Conservation (phyloP, 2,888 invertebrate genomes). For the Elegia similella region DNA sequence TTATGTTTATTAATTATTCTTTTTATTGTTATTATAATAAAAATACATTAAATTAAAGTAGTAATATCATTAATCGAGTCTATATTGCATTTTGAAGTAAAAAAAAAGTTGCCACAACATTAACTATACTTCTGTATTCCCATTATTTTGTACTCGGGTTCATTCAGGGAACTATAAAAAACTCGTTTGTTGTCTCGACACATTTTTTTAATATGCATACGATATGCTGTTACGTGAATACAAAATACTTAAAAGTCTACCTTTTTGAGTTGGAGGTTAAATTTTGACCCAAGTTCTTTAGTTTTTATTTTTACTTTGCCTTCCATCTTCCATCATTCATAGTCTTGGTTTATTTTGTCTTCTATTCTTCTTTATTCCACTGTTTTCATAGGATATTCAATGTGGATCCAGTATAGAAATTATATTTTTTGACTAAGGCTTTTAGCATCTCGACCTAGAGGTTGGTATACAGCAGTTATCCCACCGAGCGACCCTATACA, state of each 20-base stretch:
- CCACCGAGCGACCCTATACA: no score
- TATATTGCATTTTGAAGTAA: no score
- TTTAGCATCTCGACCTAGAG: no score
- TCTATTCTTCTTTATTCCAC: no score
- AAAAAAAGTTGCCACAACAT: not conserved
- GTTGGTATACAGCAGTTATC: no score
- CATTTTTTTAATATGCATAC: not conserved
- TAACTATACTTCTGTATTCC: not conserved
- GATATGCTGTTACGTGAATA: conserved; percentile 1
- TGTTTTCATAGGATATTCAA: no score
- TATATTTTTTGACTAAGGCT: no score
- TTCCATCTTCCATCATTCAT: not conserved
- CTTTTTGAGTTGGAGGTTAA: not conserved
- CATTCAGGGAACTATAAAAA: conserved; percentile 18
- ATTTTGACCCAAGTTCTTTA: not conserved
- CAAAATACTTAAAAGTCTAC: not conserved
- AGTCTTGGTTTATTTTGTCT: not conserved
- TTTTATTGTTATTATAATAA: no score
- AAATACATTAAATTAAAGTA: no score
- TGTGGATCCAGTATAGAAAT: no score
- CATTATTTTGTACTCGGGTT: conserved; percentile 3
- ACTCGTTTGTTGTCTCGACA: conserved; percentile 17
- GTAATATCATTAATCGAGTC: no score
- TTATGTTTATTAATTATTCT: no score
- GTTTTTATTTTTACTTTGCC: not conserved